Conservation (phyloP, 2,888 invertebrate species). For the Colletes collaris region DNA sequence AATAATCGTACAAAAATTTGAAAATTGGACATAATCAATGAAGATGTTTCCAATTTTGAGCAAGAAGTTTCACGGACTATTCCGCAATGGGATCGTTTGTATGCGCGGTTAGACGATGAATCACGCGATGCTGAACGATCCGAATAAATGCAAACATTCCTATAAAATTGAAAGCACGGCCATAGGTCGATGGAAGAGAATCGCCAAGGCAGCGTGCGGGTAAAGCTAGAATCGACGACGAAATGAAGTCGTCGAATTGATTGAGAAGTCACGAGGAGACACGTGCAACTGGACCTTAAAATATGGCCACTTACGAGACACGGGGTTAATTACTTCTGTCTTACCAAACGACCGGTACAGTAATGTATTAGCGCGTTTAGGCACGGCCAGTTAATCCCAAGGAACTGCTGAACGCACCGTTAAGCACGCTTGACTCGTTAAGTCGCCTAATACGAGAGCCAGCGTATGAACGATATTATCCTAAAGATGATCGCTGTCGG, state of each 20-base stretch:
- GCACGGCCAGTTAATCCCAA: conserved; percentile 74
- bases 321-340: conserved; percentile 70
- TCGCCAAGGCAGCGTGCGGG: neutral
- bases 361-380: conserved; percentile 76
- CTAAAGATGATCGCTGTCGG: conserved; percentile 53
- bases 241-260: conserved; percentile 57
- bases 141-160: conserved; percentile 25
- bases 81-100: conserved; percentile 27
- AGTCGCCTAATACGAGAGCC: conserved; percentile 64
- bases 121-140: conserved; percentile 26
- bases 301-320: conserved; percentile 50
- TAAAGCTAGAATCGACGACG: conserved; percentile 12
- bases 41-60: no score
- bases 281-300: conserved; percentile 70
- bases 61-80: conserved; percentile 21
- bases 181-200: neutral
- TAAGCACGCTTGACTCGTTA: conserved; percentile 73
- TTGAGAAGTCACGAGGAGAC: conserved; percentile 59
- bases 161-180: conserved; percentile 18
- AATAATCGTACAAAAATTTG: no score
- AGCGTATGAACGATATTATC: conserved; percentile 53
- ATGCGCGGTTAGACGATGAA: conserved; percentile 49
- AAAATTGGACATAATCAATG: no score
- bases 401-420: conserved; percentile 74
- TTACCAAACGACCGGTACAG: conserved; percentile 57